These are phyloP conservation scores for Crotalus tigris DNA, from an alignment of 2,113 vertebrate species.

Conservation along the genomic window DNA sequence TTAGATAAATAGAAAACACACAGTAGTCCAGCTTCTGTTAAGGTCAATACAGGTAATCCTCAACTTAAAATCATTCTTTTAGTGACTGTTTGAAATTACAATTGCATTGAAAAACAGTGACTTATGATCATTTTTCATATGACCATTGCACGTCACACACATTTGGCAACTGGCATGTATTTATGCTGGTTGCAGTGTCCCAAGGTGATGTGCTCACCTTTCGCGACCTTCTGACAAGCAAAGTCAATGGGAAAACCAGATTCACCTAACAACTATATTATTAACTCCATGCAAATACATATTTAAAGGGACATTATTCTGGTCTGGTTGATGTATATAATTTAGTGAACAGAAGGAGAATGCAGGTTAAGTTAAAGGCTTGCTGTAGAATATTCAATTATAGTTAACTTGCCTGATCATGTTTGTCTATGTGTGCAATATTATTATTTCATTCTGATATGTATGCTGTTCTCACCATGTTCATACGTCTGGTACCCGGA, in stretches of 20 bases:
- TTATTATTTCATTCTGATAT: background rate
- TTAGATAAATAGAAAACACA: background rate
- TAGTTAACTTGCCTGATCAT: background rate
- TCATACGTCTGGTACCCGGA: background rate
- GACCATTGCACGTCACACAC: too few relatives aligned
- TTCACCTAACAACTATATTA: too few relatives aligned
- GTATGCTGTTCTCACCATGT: slow-evolving; percentile 22
- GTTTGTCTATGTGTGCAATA: background rate
- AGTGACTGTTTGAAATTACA: too few relatives aligned
- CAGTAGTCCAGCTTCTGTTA: background rate
- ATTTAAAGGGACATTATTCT: background rate
- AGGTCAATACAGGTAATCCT: background rate
- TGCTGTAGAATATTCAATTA: background rate
- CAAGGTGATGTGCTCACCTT: too few relatives aligned
- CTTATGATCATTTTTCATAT: too few relatives aligned
- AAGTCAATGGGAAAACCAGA: too few relatives aligned
- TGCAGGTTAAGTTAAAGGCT: background rate
- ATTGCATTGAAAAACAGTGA: too few relatives aligned
- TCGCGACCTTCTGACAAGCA: too few relatives aligned
- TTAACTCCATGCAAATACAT: background rate
- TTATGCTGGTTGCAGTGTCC: too few relatives aligned
- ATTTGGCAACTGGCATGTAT: too few relatives aligned
- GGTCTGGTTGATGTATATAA: background rate
- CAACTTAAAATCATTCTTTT: too few relatives aligned
- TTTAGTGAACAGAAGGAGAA: background rate